Percentiles rank a stretch among this genome's conserved stretches.
These are phyloP conservation scores for Oenanthe oenanthe DNA, from an alignment of 2,113 vertebrate genomes.

Conservation along the genomic window DNA sequence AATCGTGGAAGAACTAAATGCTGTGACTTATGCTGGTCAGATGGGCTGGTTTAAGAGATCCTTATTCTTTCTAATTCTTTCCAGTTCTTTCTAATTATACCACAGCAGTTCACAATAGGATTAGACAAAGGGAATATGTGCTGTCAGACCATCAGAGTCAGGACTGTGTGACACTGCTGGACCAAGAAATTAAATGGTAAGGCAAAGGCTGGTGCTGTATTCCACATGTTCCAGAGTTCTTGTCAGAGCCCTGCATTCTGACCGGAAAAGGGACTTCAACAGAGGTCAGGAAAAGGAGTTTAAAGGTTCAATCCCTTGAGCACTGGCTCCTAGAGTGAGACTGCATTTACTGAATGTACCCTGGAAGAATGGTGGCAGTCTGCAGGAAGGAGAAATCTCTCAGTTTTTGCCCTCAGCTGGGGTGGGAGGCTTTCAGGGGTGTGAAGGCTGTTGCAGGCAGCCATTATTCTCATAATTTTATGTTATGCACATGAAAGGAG, in stretches of 20 bases:
- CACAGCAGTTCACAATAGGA: not conserved
- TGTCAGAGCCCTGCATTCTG: not conserved
- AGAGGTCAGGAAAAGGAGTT: not conserved
- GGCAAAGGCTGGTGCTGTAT: not conserved
- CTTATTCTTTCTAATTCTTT: too few species aligned
- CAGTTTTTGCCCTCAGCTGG: not conserved
- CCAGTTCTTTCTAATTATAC: not conserved
- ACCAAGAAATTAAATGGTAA: not conserved
- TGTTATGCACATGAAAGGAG: not conserved
- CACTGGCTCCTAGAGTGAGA: not conserved
- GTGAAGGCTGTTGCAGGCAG: not conserved
- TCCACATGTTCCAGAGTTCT: not conserved
- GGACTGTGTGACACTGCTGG: not conserved
- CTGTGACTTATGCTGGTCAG: not conserved
- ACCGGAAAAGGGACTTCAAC: not conserved
- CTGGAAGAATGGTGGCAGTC: not conserved
- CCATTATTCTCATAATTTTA: not conserved
- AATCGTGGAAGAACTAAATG: not conserved
- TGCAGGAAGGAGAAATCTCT: not conserved
- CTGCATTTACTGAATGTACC: not conserved
- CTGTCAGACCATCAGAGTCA: not conserved
- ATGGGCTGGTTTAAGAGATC: not conserved
- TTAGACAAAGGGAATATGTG: not conserved
- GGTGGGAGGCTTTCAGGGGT: not conserved
- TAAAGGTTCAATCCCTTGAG: not conserved